A percentile compares a stretch with the other conserved stretches of the same genome.
Evolutionary conservation across 2,797 vertebrate genomes (phyloP).

Genomic region (Phataginus tetradactyla): DNA sequence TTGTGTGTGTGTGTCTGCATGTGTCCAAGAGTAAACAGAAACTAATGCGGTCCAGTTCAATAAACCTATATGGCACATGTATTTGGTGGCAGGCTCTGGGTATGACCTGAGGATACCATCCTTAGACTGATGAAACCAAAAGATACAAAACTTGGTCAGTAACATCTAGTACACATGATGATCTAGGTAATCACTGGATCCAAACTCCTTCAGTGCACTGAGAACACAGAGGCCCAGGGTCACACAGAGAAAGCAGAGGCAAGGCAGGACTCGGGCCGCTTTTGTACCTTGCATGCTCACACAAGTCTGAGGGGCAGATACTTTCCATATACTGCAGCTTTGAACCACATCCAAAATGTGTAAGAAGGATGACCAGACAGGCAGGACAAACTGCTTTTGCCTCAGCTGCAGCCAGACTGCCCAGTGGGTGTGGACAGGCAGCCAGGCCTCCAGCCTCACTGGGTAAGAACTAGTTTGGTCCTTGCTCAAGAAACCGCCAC

Average conservation of each 20-base stretch:
- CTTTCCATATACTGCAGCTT: not conserved
- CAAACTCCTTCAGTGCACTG: too few species aligned
- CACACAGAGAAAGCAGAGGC: not conserved
- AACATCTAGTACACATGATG: not conserved
- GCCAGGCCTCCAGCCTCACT: not conserved
- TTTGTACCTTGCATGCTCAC: not conserved
- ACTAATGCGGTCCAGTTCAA: not conserved
- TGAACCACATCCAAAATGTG: not conserved
- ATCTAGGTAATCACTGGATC: not conserved
- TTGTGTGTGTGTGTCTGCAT: too few species aligned
- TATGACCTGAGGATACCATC: not conserved
- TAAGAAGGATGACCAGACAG: slow-evolving; percentile 4
- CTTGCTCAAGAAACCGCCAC: not conserved
- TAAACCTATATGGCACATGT: not conserved
- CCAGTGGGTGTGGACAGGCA: not conserved
- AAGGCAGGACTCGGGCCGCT: not conserved
- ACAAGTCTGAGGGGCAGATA: not conserved
- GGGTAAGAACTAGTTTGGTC: not conserved
- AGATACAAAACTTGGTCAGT: not conserved
- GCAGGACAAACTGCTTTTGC: slow-evolving; percentile 28
- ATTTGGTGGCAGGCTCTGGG: not conserved
- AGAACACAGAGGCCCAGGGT: not conserved
- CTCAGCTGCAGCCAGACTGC: not conserved
- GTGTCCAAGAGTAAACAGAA: not conserved
- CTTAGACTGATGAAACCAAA: not conserved